Conservation (phyloP, 2,113 vertebrate genomes). For the Rhinichthys klamathensis region DNA sequence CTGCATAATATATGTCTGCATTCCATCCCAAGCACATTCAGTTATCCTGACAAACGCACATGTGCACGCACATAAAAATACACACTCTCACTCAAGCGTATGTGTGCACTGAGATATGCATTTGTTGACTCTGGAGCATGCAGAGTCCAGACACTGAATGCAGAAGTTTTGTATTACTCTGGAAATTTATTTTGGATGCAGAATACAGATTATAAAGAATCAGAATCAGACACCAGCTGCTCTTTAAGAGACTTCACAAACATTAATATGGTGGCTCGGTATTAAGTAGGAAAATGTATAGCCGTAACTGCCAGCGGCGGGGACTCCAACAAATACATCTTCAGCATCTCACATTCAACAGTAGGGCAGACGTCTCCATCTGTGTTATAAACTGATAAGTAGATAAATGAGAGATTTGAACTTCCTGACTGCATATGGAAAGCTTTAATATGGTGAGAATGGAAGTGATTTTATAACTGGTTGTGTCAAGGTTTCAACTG, state of each 20-base stretch:
- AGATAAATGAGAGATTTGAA: conserved; percentile 9
- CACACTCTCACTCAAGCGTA: neutral
- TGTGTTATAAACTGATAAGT: conserved; percentile 30
- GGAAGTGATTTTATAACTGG: neutral
- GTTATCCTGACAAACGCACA: conserved; percentile 8
- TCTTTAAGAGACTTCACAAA: conserved; percentile 32
- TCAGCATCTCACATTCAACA: conserved; percentile 8
- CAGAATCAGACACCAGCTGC: conserved; percentile 35
- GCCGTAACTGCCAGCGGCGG: neutral
- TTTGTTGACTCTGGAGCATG: conserved; percentile 47
- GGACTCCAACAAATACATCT: conserved; percentile 30
- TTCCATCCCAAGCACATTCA: conserved; percentile 17
- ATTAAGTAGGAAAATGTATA: conserved; percentile 33
- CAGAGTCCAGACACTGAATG: conserved; percentile 44
- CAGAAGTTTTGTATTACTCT: conserved; percentile 49
- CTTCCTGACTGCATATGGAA: neutral
- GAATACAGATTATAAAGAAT: conserved; percentile 51
- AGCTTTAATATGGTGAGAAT: conserved; percentile 18
- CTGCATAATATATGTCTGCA: conserved; percentile 25
- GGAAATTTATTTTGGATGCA: conserved; percentile 59
- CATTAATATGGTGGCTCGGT: conserved; percentile 17
- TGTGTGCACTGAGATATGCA: conserved; percentile 30
- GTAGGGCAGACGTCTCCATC: neutral
- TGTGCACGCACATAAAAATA: conserved; percentile 6
- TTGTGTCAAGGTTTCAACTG: neutral